Base-by-base conservation (phyloP, 1,140 invertebrate genomes). In the Zaprionus vittiger region DNA sequence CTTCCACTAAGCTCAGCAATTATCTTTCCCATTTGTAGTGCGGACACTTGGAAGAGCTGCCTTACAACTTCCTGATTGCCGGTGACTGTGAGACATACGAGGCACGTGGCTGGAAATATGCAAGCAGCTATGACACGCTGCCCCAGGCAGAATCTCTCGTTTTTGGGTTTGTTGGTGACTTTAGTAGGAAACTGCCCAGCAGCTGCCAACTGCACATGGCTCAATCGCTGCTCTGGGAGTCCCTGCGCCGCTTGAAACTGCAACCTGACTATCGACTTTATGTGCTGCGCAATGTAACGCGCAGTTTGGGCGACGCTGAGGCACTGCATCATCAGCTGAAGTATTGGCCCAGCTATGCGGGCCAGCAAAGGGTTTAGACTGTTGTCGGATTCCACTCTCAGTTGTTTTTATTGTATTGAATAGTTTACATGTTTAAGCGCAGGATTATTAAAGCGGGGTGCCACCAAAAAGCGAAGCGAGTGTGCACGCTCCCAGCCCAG, bases 31-130 rank as follows among this genome's bases (percentile, higher is more conserved):
- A 15, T 47, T 12, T 12, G 6, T 62, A 87, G 83, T 11, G 7
- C 9, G 22, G 44, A 0, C 57, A 44, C 20, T n/a, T 54, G n/a
- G 77, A 63, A 28, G 90, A 92, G 63, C 64, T 92, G 12, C 91
- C 91, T 1, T 93, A 85, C 28, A 93, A 92, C 37, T 93, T 92
- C 26, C 59, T 93, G 3, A 79, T 93, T 49, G 73, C 84, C 0
- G 80, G 91, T 7, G 85, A 93, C 64, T 91, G 91, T 28, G 76
- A 80, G 61, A 65, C 74, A 0, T 93, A 91, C 34, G 91, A 92
- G 73, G 85, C 79, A 15, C 68, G 81, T 6, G 92, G 92, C 20
- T 93, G 92, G 92, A 59, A 59, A 3, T 81, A 91, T 59, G 63
- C 67, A 56, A 92, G 81, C 59, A 57, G 70, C 49, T 73, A 59